Evolutionary conservation across 2,888 invertebrate species (phyloP).

Genomic region (Meganola albula): DNA sequence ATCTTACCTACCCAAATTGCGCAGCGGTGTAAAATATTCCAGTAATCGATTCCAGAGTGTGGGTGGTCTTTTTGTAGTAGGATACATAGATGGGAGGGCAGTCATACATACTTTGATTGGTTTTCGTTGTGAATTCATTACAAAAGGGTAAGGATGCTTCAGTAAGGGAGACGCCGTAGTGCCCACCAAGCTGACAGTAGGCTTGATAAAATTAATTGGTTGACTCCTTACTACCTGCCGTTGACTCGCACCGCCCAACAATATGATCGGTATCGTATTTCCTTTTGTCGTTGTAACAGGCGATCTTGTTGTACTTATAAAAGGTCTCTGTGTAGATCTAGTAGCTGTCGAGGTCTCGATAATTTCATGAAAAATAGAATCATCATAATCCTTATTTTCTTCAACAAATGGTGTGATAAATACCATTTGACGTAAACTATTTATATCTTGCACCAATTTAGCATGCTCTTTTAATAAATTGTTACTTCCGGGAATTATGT

Average conservation of each 20-base stretch:
- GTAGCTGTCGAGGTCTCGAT: constrained; percentile 53
- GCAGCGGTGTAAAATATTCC: constrained; percentile 52
- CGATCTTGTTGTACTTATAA: constrained; percentile 15
- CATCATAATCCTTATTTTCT: constrained; percentile 59
- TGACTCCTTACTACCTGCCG: constrained; percentile 46
- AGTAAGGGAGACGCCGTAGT: constrained; percentile 53
- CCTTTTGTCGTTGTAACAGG: constrained; percentile 33
- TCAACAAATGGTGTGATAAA: constrained; percentile 52
- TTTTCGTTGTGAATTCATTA: constrained; percentile 42
- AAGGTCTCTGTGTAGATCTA: constrained; percentile 5
- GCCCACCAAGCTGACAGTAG: constrained; percentile 54
- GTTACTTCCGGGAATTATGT: constrained; percentile 24
- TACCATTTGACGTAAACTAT: constrained; percentile 55
- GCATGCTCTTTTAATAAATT: constrained; percentile 57
- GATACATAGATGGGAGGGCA: constrained; percentile 35
- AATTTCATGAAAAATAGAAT: constrained; percentile 60
- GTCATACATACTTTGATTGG: constrained; percentile 60
- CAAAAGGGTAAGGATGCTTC: constrained; percentile 63
- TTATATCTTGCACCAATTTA: constrained; percentile 68
- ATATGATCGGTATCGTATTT: constrained; percentile 48
- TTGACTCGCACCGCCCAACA: constrained; percentile 57
- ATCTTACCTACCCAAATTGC: constrained; percentile 21
- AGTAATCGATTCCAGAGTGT: constrained; percentile 54
- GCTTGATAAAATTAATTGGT: constrained; percentile 43
- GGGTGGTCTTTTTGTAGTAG: constrained; percentile 41